Conservation (phyloP, 2,888 invertebrate genomes). For the Meteorus colon region DNA sequence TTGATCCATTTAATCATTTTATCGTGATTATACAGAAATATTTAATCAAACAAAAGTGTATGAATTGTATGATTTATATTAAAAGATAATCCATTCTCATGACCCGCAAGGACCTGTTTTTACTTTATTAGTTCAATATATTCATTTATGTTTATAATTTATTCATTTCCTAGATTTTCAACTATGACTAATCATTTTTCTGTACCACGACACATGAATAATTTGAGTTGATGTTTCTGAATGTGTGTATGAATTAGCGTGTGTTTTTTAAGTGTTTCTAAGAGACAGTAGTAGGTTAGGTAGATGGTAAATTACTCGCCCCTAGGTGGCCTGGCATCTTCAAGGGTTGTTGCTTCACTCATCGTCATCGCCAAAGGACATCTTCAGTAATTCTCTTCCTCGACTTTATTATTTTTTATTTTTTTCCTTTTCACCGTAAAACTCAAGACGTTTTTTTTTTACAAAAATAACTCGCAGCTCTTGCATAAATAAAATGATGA, state of each 20-base stretch:
- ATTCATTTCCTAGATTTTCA: slow-evolving; percentile 56
- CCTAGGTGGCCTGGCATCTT: slow-evolving; percentile 70
- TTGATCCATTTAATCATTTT: not conserved
- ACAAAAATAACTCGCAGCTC: slow-evolving; percentile 35
- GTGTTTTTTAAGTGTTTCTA: slow-evolving; percentile 58
- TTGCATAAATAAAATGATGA: not conserved
- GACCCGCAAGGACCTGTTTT: slow-evolving; percentile 54
- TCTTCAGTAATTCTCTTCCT: slow-evolving; percentile 63
- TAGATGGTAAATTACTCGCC: slow-evolving; percentile 73
- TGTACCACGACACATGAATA: slow-evolving; percentile 61
- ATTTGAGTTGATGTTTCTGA: not conserved
- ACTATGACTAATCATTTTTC: slow-evolving; percentile 57
- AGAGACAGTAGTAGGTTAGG: slow-evolving; percentile 71
- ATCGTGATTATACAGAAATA: too few species aligned
- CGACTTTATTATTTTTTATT: slow-evolving; percentile 55
- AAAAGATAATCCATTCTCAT: slow-evolving; percentile 8
- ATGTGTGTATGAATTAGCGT: not conserved
- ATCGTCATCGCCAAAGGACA: slow-evolving; percentile 67
- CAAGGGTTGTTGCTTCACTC: slow-evolving; percentile 63
- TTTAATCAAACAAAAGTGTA: too few species aligned
- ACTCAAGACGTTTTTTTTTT: slow-evolving; percentile 12
- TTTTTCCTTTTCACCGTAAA: slow-evolving; percentile 18
- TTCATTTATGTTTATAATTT: slow-evolving; percentile 46
- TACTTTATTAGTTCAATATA: slow-evolving; percentile 33
- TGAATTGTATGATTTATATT: not conserved